A percentile compares a stretch with the other conserved stretches of the same genome.
These are phyloP conservation scores for Drosophila colorata DNA, from an alignment of 2,888 invertebrate species.

Conservation along the genomic window DNA sequence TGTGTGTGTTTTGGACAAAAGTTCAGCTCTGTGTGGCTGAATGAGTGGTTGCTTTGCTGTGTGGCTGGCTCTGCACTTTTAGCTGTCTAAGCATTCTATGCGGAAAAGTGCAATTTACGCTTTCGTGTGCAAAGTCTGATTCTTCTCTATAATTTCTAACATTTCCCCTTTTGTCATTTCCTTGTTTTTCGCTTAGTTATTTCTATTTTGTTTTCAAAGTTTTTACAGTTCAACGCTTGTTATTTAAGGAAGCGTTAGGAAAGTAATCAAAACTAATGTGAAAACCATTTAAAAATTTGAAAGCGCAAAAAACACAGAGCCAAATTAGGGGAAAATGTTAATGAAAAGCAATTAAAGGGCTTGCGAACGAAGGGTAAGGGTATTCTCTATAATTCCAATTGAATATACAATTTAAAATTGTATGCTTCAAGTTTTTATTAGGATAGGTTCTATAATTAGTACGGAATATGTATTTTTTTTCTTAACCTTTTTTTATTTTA, in stretches of 20 bases:
- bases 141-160: slow-evolving; percentile 30
- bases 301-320: slow-evolving; percentile 7
- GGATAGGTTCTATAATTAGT: background rate
- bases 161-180: slow-evolving; percentile 11
- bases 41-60: background rate
- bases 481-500: background rate
- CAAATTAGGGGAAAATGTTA: background rate
- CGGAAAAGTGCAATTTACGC: slow-evolving; percentile 63
- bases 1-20: slow-evolving; percentile 22
- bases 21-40: slow-evolving; percentile 29
- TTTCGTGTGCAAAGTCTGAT: slow-evolving; percentile 40
- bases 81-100: slow-evolving; percentile 47
- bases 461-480: background rate
- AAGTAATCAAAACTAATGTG: slow-evolving; percentile 32
- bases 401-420: background rate
- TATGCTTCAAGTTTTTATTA: background rate
- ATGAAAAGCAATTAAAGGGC: slow-evolving; percentile 16
- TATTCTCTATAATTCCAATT: background rate
- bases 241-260: slow-evolving; percentile 1
- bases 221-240: slow-evolving; percentile 4
- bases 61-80: slow-evolving; percentile 34
- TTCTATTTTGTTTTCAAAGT: slow-evolving; percentile 18
- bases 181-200: slow-evolving; percentile 7
- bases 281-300: slow-evolving; percentile 25
- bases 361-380: background rate